These are phyloP conservation scores for Saccostrea cuccullata DNA, from an alignment of 1,140 invertebrate species.

Conservation along the genomic window DNA sequence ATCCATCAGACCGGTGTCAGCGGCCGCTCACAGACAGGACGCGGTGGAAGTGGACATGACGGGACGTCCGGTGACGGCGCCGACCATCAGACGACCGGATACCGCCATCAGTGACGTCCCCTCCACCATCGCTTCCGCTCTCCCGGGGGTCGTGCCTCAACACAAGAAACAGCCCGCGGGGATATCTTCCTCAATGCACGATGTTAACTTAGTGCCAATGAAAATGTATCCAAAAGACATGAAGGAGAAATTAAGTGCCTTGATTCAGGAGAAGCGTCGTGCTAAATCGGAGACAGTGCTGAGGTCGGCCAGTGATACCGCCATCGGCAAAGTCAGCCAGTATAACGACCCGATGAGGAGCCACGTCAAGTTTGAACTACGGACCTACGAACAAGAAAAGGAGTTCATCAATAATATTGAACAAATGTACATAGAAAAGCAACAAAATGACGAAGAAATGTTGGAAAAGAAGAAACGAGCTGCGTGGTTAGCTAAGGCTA, in stretches of 20 bases:
- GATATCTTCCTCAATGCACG: constrained; percentile 58
- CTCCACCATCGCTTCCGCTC: constrained; percentile 59
- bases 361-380: constrained; percentile 73
- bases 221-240: constrained; percentile 75
- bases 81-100: constrained; percentile 59
- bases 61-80: constrained; percentile 66
- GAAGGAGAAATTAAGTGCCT: constrained; percentile 67
- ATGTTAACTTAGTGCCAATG: constrained; percentile 71
- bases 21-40: constrained; percentile 62
- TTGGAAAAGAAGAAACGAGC: constrained; percentile 68
- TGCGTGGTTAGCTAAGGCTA: constrained; percentile 72
- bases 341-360: constrained; percentile 73
- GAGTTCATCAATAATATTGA: constrained; percentile 68
- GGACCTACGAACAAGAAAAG: constrained; percentile 73
- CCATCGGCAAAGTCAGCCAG: constrained; percentile 69
- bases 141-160: constrained; percentile 60
- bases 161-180: constrained; percentile 52
- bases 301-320: constrained; percentile 62
- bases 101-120: constrained; percentile 57
- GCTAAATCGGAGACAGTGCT: constrained; percentile 56
- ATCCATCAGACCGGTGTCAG: constrained; percentile 73
- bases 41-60: constrained; percentile 50
- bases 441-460: constrained; percentile 60
- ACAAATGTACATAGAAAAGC: constrained; percentile 59
- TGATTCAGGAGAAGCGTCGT: constrained; percentile 66